Evolutionary conservation across 2,113 vertebrate species (phyloP).

Genomic region (Triplophysa tibetana): DNA sequence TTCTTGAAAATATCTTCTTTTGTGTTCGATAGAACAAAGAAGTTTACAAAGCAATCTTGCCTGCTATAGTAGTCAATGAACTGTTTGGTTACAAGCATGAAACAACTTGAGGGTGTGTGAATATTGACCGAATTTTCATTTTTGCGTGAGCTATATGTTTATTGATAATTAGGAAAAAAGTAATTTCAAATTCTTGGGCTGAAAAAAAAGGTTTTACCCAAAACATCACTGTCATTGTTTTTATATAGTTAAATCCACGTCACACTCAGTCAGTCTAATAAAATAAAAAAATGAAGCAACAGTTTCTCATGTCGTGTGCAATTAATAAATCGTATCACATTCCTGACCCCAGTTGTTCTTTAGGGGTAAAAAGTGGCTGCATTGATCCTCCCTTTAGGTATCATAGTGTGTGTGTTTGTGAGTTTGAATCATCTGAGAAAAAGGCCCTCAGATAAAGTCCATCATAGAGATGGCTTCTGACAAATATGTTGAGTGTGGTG

Average conservation of each 20-base stretch:
- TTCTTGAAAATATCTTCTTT: no score
- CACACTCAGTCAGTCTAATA: background rate
- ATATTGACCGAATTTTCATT: no score
- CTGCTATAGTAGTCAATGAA: no score
- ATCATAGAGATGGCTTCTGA: slow-evolving; percentile 71
- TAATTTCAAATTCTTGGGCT: no score
- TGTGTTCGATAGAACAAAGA: no score
- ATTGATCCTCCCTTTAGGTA: slow-evolving; percentile 54
- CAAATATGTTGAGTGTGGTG: slow-evolving; percentile 66
- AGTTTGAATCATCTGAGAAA: slow-evolving; percentile 36
- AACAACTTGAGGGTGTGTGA: no score
- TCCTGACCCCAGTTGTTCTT: background rate
- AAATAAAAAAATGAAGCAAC: slow-evolving; percentile 2
- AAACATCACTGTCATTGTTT: background rate
- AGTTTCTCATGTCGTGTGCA: background rate
- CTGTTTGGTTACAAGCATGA: no score
- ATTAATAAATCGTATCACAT: slow-evolving; percentile 27
- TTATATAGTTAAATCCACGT: background rate
- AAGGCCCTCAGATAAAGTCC: slow-evolving; percentile 65
- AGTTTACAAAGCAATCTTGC: no score
- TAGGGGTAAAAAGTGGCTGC: slow-evolving; percentile 6
- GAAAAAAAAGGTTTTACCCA: background rate
- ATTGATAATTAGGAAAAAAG: no score
- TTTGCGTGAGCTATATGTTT: no score
- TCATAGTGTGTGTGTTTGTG: slow-evolving; percentile 43